Base-by-base conservation (phyloP, 2,888 invertebrate species). In the Nomada goodeniana region DNA sequence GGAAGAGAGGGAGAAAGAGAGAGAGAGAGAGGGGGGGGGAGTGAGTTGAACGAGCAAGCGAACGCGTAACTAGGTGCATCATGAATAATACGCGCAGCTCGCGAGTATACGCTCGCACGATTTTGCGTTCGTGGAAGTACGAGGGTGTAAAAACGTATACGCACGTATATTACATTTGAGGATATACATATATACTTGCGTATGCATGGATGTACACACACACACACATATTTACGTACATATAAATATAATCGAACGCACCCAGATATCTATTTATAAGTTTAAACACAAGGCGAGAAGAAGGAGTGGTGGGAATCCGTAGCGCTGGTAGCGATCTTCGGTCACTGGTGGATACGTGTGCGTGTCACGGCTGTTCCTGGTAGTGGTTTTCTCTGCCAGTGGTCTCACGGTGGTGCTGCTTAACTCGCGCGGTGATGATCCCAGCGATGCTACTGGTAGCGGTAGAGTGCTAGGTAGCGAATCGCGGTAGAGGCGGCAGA, bases 231-330 rank as follows among this genome's bases (percentile, higher is more conserved):
- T 50, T 52, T 65, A 67, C 70, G 74, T 84, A 85, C 81, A 82
- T 85, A 88, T 88, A 86, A 88, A 88, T 88, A 92, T 90, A 91
- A 91, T 91, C 91, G 90, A 91, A 91, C 92, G 91, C 90, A 90
- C 92, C 92, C 91, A 91, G 91, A 91, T 92, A 91, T 92, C 92
- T 92, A 92, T 92, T 92, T 91, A 92, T 91, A 92, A 89, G 82
- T 88, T 89, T 88, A 87, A 83, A 83, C 83, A 87, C 84, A 84
- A 83, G 82, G 82, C 87, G 83, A 67, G 81, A 82, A 79, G 76
- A 63, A 72, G 79, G 74, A 82, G 82, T 79, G 85, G 81, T 80
- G 80, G 76, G 50, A 73, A 69, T 76, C 71, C 44, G 76, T 59
- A 29, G 76, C 76, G 73, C 61, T 76, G 80, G 82, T 72, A 74